Base-by-base conservation (phyloP, 2,888 invertebrate genomes). In the Temnothorax rugatulus region DNA sequence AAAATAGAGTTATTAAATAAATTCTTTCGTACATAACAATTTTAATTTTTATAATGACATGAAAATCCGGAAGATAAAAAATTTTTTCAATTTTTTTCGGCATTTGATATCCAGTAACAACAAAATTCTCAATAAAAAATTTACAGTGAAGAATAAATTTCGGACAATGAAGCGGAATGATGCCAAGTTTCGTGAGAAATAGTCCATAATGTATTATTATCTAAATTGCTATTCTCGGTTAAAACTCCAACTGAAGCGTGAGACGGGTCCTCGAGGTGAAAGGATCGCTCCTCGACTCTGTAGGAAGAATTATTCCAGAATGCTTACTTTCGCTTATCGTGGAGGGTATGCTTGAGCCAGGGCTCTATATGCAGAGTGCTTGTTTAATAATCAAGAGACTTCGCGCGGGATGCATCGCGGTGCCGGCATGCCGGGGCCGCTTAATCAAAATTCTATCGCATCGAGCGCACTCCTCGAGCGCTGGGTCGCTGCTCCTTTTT, bases 371-470 rank as follows among this genome's bases (percentile, higher is more conserved):
- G 59, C 44, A 52, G 63, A 21, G 86, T 74, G 63, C 76, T 85
- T 85, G 77, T 84, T 79, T 83, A 86, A 89, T 84, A 89, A 86
- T 86, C 82, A 73, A 82, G 84, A 59, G 71, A 71, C 79, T 83
- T 66, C 68, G 82, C 81, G 68, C 82, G 63, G 74, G 79, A 74
- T 84, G 83, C 75, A 64, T 85, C 77, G 81, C 81, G 74, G 69
- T 74, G 47, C 82, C 83, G 41, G 83, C 73, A 76, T 73, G 79
- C 81, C 69, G 69, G 52, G 18, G 18, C 13, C 54, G 84, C 81
- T 88, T 88, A 85, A 88, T 88, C 88, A 87, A 88, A 88, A 86
- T 88, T 88, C 88, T 86, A 85, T 88, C 85, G 86, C 85, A 76
- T 79, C 59, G 52, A 38, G 79, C 82, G 59, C 69, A n/a, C 74